These are phyloP conservation scores for Philopedon plagiatum DNA, from an alignment of 2,888 invertebrate genomes.

Conservation along the genomic window DNA sequence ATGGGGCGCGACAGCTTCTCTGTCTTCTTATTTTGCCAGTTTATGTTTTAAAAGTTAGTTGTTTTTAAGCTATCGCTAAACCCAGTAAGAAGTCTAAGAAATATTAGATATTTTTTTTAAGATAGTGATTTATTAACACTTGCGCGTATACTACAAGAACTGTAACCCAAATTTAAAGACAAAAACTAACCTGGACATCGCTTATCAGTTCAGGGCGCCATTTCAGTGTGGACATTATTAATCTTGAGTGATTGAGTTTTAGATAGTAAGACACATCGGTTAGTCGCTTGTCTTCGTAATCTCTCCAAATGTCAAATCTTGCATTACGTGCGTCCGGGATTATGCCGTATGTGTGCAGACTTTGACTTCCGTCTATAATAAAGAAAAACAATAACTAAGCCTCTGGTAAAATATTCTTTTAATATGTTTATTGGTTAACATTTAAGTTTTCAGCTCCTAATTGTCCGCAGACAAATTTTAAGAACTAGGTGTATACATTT, in stretches of 20 bases:
- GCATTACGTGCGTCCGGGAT: slow-evolving; percentile 85
- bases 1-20: no score
- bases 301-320: slow-evolving; percentile 83
- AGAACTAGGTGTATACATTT: no score
- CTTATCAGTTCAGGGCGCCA: slow-evolving; percentile 84
- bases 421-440: background rate
- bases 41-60: no score
- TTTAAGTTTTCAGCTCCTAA: no score
- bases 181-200: slow-evolving; percentile 71
- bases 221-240: slow-evolving; percentile 83
- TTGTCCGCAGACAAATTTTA: no score
- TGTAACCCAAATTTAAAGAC: slow-evolving; percentile 23
- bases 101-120: no score
- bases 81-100: no score
- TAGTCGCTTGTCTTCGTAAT: slow-evolving; percentile 84
- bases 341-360: slow-evolving; percentile 80
- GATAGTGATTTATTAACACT: background rate
- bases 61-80: no score
- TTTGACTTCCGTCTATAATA: slow-evolving; percentile 74
- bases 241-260: slow-evolving; percentile 86
- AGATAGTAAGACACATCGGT: slow-evolving; percentile 85
- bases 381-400: slow-evolving; percentile 28
- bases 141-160: slow-evolving; percentile 1
- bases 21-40: no score
- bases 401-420: background rate